Evolutionary conservation across 2,888 invertebrate genomes (phyloP), one percentile per base, ranked within the genome.

Genomic region (Latrodectus elegans): DNA sequence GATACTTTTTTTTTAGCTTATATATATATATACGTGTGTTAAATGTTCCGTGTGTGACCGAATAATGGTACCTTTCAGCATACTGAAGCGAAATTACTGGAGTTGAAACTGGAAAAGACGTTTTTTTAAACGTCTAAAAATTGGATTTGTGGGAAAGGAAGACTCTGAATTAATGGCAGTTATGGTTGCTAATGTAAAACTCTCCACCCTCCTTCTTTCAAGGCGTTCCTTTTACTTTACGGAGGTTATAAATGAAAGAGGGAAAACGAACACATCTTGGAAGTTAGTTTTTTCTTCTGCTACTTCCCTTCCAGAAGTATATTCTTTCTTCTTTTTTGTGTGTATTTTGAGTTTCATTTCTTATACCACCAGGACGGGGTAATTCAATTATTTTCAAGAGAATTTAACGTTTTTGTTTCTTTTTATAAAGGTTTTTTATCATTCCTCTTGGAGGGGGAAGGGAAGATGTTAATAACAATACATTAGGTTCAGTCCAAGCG

Each of bases 101-200:
- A 87, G 81, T 81, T 51, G 73, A 81, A 87, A 81, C 80, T 87
- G 81, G 77, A 81, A 81, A 67, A 72, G 86, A 76, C 81, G 76
- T 87, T 87, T 87, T 81, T 87, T 87, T 76, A 83, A 83, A 68
- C 73, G 73, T 83, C 82, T 76, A 49, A 82, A 88, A 87, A 88
- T 88, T 88, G 87, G 78, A 88, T 88, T 88, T 88, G 87, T 83
- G 87, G 87, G 52, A 83, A 82, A 87, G 38, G 74, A 78, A 60
- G 88, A 88, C 80, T 88, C 72, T 71, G 80, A 84, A 88, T 88
- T 88, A 88, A 88, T 88, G 84, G 88, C 83, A 80, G 84, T 88
- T 82, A 88, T 88, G 88, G 84, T 75, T 88, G 83, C 78, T 88
- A 88, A 88, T 88, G 83, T 73, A 88, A 83, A 88, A 88, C 67